phyloP scores from a whole-genome alignment of 1,140 invertebrate species.

The Drosophila baimaii region DNA sequence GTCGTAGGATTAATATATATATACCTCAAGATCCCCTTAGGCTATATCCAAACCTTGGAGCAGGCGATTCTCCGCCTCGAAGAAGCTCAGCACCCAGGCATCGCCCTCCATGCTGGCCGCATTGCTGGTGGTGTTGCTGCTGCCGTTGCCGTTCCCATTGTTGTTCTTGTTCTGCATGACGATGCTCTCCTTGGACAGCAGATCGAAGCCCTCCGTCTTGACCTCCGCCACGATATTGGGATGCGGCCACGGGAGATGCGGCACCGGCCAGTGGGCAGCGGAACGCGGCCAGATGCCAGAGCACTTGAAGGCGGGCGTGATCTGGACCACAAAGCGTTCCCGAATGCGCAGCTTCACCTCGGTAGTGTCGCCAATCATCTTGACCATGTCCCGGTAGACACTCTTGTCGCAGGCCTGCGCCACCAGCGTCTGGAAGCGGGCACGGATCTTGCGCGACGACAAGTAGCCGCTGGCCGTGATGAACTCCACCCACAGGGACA shows the following conservation, averaged over 20 bases:
- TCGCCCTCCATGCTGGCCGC: slow-evolving; percentile 95
- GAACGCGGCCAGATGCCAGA: slow-evolving; percentile 97
- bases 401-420: slow-evolving; percentile 98
- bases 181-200: slow-evolving; percentile 93
- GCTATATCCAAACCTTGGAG: slow-evolving; percentile 87
- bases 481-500: slow-evolving; percentile 99
- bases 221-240: slow-evolving; percentile 95
- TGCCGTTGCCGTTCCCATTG: slow-evolving; percentile 83
- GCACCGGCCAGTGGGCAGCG: slow-evolving; percentile 96
- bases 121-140: slow-evolving; percentile 84
- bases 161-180: slow-evolving; percentile 92
- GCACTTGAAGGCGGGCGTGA: slow-evolving; percentile 97
- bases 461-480: slow-evolving; percentile 98
- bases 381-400: slow-evolving; percentile 95
- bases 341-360: slow-evolving; percentile 94
- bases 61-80: slow-evolving; percentile 93
- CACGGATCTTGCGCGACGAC: slow-evolving; percentile 96
- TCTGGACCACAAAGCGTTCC: slow-evolving; percentile 96
- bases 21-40: too few species aligned
- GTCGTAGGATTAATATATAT: too few species aligned
- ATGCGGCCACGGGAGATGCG: slow-evolving; percentile 95
- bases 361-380: slow-evolving; percentile 96
- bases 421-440: slow-evolving; percentile 96
- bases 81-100: slow-evolving; percentile 96
- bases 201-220: slow-evolving; percentile 96